Conservation (phyloP, 2,113 vertebrate genomes). For the Diadophis punctatus region DNA sequence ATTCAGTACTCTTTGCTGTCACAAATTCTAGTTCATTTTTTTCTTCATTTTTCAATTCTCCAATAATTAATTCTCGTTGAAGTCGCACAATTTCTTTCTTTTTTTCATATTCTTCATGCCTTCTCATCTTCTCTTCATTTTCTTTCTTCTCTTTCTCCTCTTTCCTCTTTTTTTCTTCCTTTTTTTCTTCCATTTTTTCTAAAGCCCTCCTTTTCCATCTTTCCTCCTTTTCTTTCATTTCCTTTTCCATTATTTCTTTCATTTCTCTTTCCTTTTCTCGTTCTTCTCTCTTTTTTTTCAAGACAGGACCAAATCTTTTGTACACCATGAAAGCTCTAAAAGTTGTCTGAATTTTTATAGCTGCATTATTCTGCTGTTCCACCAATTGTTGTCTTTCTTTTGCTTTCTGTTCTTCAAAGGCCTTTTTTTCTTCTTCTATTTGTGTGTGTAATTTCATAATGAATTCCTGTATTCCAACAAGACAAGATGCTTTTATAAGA, state of each 20-base stretch:
- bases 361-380: slow-evolving; percentile 62
- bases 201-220: slow-evolving; percentile 50
- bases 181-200: slow-evolving; percentile 52
- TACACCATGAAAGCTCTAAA: slow-evolving; percentile 65
- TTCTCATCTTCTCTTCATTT: slow-evolving; percentile 50
- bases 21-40: slow-evolving; percentile 10
- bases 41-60: slow-evolving; percentile 39
- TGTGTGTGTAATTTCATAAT: slow-evolving; percentile 73
- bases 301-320: slow-evolving; percentile 60
- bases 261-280: slow-evolving; percentile 61
- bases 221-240: slow-evolving; percentile 61
- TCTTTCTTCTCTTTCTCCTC: slow-evolving; percentile 51
- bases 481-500: slow-evolving; percentile 12
- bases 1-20: neutral
- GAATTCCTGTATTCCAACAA: slow-evolving; percentile 69
- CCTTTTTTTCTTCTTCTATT: slow-evolving; percentile 75
- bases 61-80: slow-evolving; percentile 50
- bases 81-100: slow-evolving; percentile 61
- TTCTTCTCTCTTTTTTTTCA: slow-evolving; percentile 63
- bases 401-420: slow-evolving; percentile 70
- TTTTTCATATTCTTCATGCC: slow-evolving; percentile 63
- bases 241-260: slow-evolving; percentile 44
- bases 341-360: slow-evolving; percentile 75
- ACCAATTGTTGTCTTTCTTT: slow-evolving; percentile 56
- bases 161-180: slow-evolving; percentile 48